phyloP scores from a whole-genome alignment of 2,113 vertebrate species.

The Nesogale talazaci region DNA sequence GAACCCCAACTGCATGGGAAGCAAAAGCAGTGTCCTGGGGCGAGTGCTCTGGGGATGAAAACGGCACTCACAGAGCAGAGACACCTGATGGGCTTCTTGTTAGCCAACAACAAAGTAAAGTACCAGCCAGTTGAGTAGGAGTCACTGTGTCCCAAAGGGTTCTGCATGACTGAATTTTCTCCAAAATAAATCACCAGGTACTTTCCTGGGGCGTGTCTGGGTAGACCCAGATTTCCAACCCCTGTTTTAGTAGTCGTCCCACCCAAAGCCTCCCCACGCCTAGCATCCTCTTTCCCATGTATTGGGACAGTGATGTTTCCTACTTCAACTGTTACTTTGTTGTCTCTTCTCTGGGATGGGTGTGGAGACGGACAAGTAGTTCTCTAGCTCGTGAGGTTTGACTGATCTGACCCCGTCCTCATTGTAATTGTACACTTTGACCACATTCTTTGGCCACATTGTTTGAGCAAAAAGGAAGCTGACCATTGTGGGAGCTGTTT shows the following conservation, averaged over 20 bases:
- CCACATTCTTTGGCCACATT: constrained; percentile 40
- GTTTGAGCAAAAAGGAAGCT: constrained; percentile 54
- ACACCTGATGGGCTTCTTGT: neutral
- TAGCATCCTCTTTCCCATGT: neutral
- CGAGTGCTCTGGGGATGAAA: neutral
- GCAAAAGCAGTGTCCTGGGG: neutral
- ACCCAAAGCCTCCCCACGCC: neutral
- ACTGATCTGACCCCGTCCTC: neutral
- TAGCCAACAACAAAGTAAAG: neutral
- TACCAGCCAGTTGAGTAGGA: neutral
- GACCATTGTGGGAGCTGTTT: neutral
- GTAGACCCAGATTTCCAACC: neutral
- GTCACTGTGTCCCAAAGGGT: neutral
- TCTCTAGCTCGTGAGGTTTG: neutral
- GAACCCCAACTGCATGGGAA: neutral
- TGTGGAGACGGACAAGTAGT: neutral
- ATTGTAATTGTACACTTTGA: neutral
- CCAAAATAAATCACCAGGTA: neutral
- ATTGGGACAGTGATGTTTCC: too few relatives aligned
- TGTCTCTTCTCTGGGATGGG: neutral
- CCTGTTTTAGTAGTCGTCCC: neutral
- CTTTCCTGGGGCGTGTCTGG: neutral
- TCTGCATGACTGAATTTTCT: neutral
- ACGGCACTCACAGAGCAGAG: neutral
- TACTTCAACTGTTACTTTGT: neutral